phyloP scores from a whole-genome alignment of 2,888 invertebrate genomes.

The Eupithecia exiguata region DNA sequence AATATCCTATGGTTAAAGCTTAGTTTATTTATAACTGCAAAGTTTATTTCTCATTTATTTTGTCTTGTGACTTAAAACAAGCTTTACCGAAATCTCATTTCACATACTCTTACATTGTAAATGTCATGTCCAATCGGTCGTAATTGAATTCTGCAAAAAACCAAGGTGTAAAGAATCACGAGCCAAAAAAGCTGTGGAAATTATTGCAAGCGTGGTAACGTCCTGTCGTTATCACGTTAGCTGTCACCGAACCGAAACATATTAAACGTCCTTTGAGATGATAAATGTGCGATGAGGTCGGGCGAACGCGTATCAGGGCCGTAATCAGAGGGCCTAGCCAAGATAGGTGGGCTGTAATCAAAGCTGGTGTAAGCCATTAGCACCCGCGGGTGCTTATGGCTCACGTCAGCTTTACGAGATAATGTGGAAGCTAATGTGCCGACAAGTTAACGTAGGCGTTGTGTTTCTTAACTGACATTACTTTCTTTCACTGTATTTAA shows the following conservation, averaged over 20 bases:
- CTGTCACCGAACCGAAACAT: conserved; percentile 77
- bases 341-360: conserved; percentile 14
- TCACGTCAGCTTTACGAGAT: too few relatives aligned
- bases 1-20: neutral
- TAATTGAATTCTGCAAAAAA: conserved; percentile 34
- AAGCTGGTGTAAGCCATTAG: conserved; percentile 5
- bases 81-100: neutral
- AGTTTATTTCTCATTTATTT: neutral
- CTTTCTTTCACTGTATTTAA: neutral
- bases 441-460: neutral
- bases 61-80: neutral
- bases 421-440: neutral
- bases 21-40: too few relatives aligned
- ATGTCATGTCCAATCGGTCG: conserved; percentile 27
- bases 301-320: conserved; percentile 51
- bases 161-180: conserved; percentile 26
- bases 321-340: conserved; percentile 25
- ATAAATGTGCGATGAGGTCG: conserved; percentile 74
- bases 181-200: conserved; percentile 52
- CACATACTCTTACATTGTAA: conserved; percentile 9
- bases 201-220: conserved; percentile 53
- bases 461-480: neutral
- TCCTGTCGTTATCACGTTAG: conserved; percentile 59
- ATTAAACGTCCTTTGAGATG: conserved; percentile 78
- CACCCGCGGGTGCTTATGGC: neutral